phyloP scores from a whole-genome alignment of 2,113 vertebrate genomes.

The Xiphias gladius region DNA sequence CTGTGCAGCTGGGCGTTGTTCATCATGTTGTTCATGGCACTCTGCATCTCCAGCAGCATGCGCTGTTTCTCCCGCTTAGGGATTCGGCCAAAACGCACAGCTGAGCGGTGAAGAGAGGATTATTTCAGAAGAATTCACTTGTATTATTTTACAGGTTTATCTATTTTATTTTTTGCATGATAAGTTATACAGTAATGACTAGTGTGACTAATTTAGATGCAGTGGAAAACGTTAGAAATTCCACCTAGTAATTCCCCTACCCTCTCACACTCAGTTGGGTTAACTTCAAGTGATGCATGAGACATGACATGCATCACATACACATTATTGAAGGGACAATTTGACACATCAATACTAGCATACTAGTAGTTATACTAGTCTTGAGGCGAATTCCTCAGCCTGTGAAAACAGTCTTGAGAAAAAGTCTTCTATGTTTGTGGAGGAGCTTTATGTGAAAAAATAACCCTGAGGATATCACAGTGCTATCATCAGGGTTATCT shows the following conservation, averaged over 20 bases:
- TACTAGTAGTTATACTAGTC: too few species aligned
- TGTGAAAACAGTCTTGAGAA: too few species aligned
- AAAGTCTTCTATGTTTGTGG: too few species aligned
- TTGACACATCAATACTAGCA: too few species aligned
- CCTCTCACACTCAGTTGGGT: background rate
- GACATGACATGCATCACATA: too few species aligned
- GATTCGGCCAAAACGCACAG: conserved; percentile 97
- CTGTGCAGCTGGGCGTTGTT: conserved; percentile 82
- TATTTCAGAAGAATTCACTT: background rate
- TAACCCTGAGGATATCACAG: too few species aligned
- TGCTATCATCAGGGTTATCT: too few species aligned
- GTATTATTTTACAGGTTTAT: background rate
- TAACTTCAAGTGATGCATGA: background rate
- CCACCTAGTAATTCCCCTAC: background rate
- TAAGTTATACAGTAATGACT: background rate
- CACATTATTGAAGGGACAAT: too few species aligned
- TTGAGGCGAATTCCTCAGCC: too few species aligned
- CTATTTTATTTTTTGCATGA: too few species aligned
- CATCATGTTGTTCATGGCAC: conserved; percentile 98
- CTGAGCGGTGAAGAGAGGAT: conserved; percentile 71
- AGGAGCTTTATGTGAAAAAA: too few species aligned
- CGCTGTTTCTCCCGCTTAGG: conserved; percentile 97
- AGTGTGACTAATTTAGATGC: background rate
- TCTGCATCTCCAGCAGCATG: conserved; percentile 98
- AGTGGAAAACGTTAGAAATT: background rate